A percentile compares a stretch with the other conserved stretches of the same genome.
Evolutionary conservation across 35 echinoderm and acorn worm genomes (phyloP).

Genomic region (Ptychodera flava): DNA sequence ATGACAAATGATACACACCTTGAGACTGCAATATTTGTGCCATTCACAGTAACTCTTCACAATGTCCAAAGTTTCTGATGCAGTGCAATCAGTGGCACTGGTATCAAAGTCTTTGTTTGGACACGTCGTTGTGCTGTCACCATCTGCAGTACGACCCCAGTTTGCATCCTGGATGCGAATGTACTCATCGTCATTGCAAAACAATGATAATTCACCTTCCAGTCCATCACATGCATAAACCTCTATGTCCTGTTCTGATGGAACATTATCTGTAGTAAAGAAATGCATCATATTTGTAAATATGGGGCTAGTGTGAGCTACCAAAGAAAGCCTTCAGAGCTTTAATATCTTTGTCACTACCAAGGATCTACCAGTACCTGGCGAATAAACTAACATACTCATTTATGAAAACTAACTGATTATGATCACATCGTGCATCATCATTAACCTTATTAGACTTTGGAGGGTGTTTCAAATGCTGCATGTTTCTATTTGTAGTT

Average conservation of each 20-base stretch:
- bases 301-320: too few relatives aligned
- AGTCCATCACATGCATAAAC: slow-evolving; percentile 50
- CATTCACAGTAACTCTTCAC: slow-evolving; percentile 65
- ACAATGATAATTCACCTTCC: slow-evolving; percentile 48
- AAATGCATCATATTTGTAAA: not conserved
- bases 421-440: too few relatives aligned
- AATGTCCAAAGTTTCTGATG: slow-evolving; percentile 46
- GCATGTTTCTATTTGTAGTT: too few relatives aligned
- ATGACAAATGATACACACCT: slow-evolving; percentile 51
- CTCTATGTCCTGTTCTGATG: slow-evolving; percentile 37
- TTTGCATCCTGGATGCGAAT: slow-evolving; percentile 67
- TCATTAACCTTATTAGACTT: too few relatives aligned
- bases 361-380: too few relatives aligned
- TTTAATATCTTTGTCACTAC: too few relatives aligned
- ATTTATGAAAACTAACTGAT: too few relatives aligned
- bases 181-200: slow-evolving; percentile 55
- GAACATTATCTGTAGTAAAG: slow-evolving; percentile 51
- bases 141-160: slow-evolving; percentile 59
- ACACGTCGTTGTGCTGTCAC: slow-evolving; percentile 30
- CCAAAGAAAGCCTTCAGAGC: too few relatives aligned
- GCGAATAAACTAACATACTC: too few relatives aligned
- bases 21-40: slow-evolving; percentile 60
- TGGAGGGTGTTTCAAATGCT: too few relatives aligned
- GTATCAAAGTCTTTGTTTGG: slow-evolving; percentile 34
- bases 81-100: slow-evolving; percentile 35